Evolutionary conservation across 2,113 vertebrate species (phyloP).

Genomic region (Tupaia chinensis): DNA sequence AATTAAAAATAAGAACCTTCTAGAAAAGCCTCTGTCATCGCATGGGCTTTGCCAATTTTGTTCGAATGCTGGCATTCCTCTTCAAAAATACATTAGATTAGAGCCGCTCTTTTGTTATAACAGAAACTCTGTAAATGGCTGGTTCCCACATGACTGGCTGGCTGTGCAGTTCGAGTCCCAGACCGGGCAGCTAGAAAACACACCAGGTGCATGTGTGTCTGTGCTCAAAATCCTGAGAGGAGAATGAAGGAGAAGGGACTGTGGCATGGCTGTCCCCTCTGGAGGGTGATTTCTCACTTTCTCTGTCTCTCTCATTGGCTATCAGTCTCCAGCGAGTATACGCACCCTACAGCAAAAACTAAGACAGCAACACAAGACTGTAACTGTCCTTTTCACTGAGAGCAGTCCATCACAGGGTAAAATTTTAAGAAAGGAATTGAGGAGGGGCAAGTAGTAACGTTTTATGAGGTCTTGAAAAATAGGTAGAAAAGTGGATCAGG

Average conservation of each 20-base stretch:
- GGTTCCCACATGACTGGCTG: too few species aligned
- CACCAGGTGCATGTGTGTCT: too few species aligned
- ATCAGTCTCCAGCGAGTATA: too few species aligned
- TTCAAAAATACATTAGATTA: neutral
- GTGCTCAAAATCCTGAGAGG: too few species aligned
- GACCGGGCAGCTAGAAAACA: too few species aligned
- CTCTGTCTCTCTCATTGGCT: too few species aligned
- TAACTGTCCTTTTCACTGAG: neutral
- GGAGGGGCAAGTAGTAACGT: neutral
- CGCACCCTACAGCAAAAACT: too few species aligned
- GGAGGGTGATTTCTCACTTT: too few species aligned
- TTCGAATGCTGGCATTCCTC: neutral
- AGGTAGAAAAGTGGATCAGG: neutral
- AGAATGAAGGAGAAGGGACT: too few species aligned
- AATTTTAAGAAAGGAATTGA: slow-evolving; percentile 2
- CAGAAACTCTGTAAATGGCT: neutral
- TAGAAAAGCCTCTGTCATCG: neutral
- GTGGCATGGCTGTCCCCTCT: too few species aligned
- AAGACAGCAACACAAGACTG: too few species aligned
- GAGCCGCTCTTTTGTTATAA: neutral
- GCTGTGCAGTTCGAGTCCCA: too few species aligned
- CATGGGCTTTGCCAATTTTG: neutral
- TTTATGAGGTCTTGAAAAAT: neutral
- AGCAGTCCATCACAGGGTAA: neutral
- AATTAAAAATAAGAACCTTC: neutral